These are phyloP conservation scores for Coecobrya sp. DNA, from an alignment of 2,888 invertebrate species.

Conservation along the genomic window DNA sequence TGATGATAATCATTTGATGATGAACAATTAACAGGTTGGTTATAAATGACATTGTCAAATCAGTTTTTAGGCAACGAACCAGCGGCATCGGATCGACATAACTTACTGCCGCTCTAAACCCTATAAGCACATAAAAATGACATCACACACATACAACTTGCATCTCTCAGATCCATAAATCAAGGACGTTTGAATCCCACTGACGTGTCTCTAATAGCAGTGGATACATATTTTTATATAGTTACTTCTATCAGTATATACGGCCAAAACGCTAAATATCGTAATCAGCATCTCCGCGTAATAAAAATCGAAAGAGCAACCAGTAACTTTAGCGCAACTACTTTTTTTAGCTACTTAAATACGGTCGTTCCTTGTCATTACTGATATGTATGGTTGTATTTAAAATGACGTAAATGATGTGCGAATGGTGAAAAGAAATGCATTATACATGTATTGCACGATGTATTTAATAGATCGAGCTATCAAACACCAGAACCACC, in stretches of 20 bases:
- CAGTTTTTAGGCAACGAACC: conserved; percentile 28
- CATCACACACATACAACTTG: conserved; percentile 30
- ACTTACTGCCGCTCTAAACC: neutral
- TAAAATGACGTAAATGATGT: conserved; percentile 74
- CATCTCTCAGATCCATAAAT: conserved; percentile 53
- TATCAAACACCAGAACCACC: conserved; percentile 46
- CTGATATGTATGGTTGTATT: conserved; percentile 37
- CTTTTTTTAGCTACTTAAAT: conserved; percentile 16
- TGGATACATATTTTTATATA: conserved; percentile 11
- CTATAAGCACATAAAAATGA: conserved; percentile 45
- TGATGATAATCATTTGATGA: conserved; percentile 46
- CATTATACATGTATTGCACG: neutral
- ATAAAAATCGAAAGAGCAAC: conserved; percentile 23
- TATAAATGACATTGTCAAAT: conserved; percentile 70
- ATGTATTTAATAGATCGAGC: conserved; percentile 26
- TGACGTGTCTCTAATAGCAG: conserved; percentile 36
- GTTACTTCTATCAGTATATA: neutral
- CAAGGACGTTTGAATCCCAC: conserved; percentile 54
- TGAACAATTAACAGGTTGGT: conserved; percentile 75
- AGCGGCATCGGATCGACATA: neutral
- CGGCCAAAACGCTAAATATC: conserved; percentile 5
- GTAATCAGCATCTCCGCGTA: neutral
- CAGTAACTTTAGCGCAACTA: neutral
- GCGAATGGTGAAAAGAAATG: conserved; percentile 35
- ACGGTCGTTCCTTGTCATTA: neutral